Percentiles rank a stretch among this genome's conserved stretches.
These are phyloP conservation scores for Amazona vittata DNA, from an alignment of 2,113 vertebrate species.

Conservation along the genomic window DNA sequence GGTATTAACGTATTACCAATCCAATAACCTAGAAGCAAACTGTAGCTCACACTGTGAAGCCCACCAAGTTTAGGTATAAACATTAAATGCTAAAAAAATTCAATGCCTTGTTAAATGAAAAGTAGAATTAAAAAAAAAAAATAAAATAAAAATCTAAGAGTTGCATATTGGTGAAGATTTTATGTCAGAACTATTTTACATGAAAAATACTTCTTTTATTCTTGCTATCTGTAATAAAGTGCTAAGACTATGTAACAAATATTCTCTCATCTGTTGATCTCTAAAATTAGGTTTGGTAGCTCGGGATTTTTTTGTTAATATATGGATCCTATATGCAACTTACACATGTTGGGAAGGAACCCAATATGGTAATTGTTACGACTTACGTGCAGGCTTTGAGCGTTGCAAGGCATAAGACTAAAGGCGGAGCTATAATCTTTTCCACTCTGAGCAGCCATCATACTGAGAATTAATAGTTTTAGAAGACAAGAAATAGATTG, in stretches of 20 bases:
- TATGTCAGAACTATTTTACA: background rate
- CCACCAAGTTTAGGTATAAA: background rate
- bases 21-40: background rate
- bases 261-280: background rate
- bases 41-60: background rate
- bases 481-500: background rate
- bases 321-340: background rate
- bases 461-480: background rate
- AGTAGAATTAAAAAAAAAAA: background rate
- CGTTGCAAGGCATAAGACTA: background rate
- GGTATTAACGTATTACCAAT: background rate
- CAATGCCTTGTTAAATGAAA: background rate
- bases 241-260: background rate
- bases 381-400: background rate
- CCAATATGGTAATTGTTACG: background rate
- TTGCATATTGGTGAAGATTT: background rate
- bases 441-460: background rate
- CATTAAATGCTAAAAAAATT: background rate
- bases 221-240: background rate
- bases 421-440: background rate
- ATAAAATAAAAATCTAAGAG: background rate
- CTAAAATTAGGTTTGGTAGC: background rate
- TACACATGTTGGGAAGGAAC: rapidly evolving
- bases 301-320: background rate
- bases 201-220: background rate